Conservation (phyloP, 2,797 vertebrate species). For the Emys orbicularis region DNA sequence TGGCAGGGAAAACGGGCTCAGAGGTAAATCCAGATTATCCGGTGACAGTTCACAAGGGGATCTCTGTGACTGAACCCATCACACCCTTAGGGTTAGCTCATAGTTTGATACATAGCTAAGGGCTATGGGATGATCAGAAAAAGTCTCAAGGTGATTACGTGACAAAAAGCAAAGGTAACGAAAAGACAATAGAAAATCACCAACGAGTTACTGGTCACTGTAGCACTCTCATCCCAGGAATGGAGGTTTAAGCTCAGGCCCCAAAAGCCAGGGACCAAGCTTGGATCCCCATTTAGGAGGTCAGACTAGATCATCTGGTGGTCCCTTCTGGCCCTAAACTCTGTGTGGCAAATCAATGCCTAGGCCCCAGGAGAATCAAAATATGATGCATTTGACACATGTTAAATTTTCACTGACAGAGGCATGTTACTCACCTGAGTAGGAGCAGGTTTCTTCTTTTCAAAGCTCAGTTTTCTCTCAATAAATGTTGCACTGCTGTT, state of each 20-base stretch:
- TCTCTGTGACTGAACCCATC: no score
- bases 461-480: constrained; percentile 96
- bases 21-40: no score
- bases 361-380: background rate
- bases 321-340: background rate
- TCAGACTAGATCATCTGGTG: background rate
- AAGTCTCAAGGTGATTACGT: background rate
- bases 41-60: no score
- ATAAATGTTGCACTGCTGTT: constrained; percentile 87
- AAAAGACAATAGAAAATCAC: background rate
- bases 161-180: background rate
- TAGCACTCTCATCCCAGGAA: background rate
- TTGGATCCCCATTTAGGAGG: background rate
- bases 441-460: constrained; percentile 84
- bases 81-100: background rate
- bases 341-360: background rate
- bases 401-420: background rate
- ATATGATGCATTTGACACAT: background rate
- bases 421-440: constrained; percentile 72
- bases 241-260: background rate
- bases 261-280: background rate
- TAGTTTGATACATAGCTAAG: background rate
- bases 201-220: background rate
- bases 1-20: no score
- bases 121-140: background rate